A percentile compares a stretch with the other conserved stretches of the same genome.
phyloP scores from a whole-genome alignment of 2,797 vertebrate species.

The Diplodus sargus region DNA sequence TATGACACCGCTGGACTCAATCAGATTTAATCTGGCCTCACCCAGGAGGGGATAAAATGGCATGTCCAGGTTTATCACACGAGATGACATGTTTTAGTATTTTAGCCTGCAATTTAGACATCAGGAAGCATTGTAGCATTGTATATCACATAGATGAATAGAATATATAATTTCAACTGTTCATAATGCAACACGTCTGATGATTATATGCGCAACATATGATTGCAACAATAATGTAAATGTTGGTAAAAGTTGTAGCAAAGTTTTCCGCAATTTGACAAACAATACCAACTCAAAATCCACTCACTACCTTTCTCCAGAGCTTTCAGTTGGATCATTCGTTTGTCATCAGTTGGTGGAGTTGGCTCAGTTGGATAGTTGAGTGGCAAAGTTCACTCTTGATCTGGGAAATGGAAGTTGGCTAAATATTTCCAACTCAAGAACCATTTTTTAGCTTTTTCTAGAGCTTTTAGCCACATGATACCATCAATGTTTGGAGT shows the following conservation, averaged over 20 bases:
- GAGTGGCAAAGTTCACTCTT: neutral
- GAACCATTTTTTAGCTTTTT: neutral
- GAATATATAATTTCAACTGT: neutral
- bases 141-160: neutral
- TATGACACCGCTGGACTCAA: slow-evolving; percentile 22
- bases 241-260: neutral
- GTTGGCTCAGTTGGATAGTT: neutral
- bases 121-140: neutral
- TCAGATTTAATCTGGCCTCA: slow-evolving; percentile 17
- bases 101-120: neutral
- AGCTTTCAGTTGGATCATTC: neutral
- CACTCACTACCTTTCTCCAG: neutral
- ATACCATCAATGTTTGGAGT: no score
- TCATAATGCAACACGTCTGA: no score
- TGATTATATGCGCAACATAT: no score
- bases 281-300: neutral
- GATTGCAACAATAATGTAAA: neutral
- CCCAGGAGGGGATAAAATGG: neutral
- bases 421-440: neutral
- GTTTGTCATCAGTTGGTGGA: neutral
- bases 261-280: neutral
- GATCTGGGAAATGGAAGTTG: neutral
- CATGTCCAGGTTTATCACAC: neutral
- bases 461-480: neutral
- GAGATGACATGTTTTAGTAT: neutral